Conservation (phyloP, 2,888 invertebrate species). For the Limnephilus lunatus region DNA sequence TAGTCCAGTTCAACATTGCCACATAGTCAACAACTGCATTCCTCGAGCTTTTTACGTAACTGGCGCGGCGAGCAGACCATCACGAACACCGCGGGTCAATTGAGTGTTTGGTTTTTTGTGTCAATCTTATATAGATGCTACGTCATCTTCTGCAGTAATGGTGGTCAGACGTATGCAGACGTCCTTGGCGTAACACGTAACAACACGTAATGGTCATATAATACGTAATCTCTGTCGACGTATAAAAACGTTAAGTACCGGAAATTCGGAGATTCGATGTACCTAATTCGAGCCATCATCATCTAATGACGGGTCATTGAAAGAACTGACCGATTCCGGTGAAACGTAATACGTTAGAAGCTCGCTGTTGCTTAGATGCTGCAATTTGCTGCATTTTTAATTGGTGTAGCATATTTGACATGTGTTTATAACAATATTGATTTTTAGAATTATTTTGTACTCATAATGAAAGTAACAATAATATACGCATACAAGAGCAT, state of each 20-base stretch:
- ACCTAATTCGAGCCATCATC: background rate
- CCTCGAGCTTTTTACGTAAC: background rate
- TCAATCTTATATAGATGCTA: background rate
- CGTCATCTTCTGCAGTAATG: background rate
- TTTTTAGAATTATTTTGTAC: too few species aligned
- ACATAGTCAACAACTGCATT: background rate
- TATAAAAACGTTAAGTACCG: constrained; percentile 15
- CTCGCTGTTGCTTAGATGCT: background rate
- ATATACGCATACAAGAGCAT: too few species aligned
- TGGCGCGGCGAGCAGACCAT: background rate
- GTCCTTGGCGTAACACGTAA: background rate
- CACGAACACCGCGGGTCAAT: background rate
- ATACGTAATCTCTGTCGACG: background rate
- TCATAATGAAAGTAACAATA: too few species aligned
- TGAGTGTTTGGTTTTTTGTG: background rate
- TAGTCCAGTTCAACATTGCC: background rate
- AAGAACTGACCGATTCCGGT: background rate
- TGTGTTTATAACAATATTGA: background rate
- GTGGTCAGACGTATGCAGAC: background rate
- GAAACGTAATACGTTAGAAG: background rate
- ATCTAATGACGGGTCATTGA: background rate
- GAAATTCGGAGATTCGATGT: background rate
- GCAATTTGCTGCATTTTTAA: background rate
- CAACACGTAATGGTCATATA: background rate
- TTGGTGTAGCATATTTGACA: background rate